Conservation (phyloP, 2,113 vertebrate genomes). For the Centropus unirufus region DNA sequence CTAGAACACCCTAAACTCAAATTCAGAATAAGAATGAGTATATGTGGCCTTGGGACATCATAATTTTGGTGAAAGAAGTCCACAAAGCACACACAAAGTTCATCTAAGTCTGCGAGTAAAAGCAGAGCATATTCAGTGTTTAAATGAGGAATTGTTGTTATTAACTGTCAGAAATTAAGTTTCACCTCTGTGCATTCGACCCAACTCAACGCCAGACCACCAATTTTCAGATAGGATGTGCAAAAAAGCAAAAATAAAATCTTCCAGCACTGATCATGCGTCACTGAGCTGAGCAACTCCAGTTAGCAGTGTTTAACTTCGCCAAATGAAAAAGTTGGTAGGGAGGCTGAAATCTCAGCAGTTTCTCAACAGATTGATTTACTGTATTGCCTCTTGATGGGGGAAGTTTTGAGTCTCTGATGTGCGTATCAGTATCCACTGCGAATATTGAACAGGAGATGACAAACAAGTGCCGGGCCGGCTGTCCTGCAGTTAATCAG, state of each 20-base stretch:
- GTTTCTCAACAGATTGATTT: conserved; percentile 16
- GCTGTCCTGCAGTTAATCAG: conserved; percentile 57
- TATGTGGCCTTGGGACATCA: background rate
- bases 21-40: background rate
- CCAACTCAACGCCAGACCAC: background rate
- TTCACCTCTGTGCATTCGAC: background rate
- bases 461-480: conserved; percentile 27
- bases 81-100: background rate
- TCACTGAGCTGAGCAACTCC: background rate
- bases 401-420: background rate
- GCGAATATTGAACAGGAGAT: conserved; percentile 12
- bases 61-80: background rate
- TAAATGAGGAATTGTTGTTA: background rate
- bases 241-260: background rate
- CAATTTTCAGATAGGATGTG: background rate
- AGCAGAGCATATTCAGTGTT: background rate
- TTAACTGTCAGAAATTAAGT: conserved; percentile 1
- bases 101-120: background rate
- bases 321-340: background rate
- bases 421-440: background rate
- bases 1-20: background rate
- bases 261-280: background rate
- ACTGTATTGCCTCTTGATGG: background rate
- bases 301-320: background rate
- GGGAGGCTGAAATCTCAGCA: background rate